These are phyloP conservation scores for Apantesis nais DNA, from an alignment of 2,888 invertebrate species.

Conservation along the genomic window DNA sequence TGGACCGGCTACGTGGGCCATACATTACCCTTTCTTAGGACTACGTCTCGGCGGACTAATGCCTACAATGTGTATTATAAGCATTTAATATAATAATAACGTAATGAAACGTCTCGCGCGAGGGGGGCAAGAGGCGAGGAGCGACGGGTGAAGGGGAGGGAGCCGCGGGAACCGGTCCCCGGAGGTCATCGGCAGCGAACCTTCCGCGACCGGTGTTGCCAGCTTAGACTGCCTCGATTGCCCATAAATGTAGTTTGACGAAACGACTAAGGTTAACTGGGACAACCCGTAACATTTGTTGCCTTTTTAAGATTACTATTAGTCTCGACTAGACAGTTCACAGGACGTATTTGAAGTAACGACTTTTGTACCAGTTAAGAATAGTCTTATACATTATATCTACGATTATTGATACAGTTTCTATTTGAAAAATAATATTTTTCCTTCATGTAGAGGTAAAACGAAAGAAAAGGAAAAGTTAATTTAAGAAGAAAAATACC, in stretches of 20 bases:
- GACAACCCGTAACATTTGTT: conserved; percentile 62
- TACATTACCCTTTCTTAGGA: conserved; percentile 75
- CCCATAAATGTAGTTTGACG: conserved; percentile 71
- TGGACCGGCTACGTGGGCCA: conserved; percentile 55
- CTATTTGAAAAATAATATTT: neutral
- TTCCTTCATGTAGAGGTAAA: too few relatives aligned
- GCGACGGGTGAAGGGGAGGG: conserved; percentile 51
- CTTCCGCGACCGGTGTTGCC: conserved; percentile 82
- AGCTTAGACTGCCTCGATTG: conserved; percentile 61
- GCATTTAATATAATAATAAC: conserved; percentile 86
- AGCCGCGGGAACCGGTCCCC: conserved; percentile 78
- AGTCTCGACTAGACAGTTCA: conserved; percentile 49
- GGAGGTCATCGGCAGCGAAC: conserved; percentile 84
- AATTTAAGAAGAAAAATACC: neutral
- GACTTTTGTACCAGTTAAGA: conserved; percentile 34
- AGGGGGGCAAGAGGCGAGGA: conserved; percentile 43
- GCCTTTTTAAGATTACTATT: conserved; percentile 60
- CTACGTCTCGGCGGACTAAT: conserved; percentile 76
- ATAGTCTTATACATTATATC: conserved; percentile 22
- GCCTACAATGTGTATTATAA: conserved; percentile 84
- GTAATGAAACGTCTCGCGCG: conserved; percentile 83
- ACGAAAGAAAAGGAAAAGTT: neutral
- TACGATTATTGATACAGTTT: neutral
- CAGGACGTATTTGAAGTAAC: conserved; percentile 53
- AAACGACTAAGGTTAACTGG: conserved; percentile 63